phyloP scores from a whole-genome alignment of 2,888 invertebrate genomes.

The Drosophila demipolita region DNA sequence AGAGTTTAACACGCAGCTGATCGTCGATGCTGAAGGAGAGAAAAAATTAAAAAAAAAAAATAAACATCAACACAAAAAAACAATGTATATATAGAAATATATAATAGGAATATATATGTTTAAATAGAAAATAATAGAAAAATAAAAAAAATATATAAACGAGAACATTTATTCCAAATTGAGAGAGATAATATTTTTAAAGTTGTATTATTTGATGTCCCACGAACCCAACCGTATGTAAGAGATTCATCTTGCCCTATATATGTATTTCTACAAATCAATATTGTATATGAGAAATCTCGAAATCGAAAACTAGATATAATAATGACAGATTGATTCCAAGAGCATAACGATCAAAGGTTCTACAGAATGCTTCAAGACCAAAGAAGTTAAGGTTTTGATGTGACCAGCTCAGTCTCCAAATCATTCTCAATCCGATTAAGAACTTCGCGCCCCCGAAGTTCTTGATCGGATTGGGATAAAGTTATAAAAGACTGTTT shows the following conservation, averaged over 20 bases:
- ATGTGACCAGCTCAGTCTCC: too few species aligned
- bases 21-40: constrained; percentile 88
- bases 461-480: too few species aligned
- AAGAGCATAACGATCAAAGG: not conserved
- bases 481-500: not conserved
- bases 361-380: not conserved
- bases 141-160: not conserved
- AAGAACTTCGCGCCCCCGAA: rapidly evolving
- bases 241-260: not conserved
- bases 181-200: not conserved
- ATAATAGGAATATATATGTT: not conserved
- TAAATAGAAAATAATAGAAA: not conserved
- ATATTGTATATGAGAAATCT: not conserved
- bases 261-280: not conserved
- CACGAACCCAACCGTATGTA: not conserved
- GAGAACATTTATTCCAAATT: not conserved
- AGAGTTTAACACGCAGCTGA: constrained; percentile 92
- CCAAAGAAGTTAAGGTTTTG: too few species aligned
- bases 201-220: not conserved
- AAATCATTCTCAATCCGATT: not conserved
- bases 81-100: too few species aligned
- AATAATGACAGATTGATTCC: not conserved
- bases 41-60: not conserved
- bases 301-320: not conserved
- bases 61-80: not conserved